Conservation (phyloP, 2,888 invertebrate genomes). For the Drosophila meridionalis region DNA sequence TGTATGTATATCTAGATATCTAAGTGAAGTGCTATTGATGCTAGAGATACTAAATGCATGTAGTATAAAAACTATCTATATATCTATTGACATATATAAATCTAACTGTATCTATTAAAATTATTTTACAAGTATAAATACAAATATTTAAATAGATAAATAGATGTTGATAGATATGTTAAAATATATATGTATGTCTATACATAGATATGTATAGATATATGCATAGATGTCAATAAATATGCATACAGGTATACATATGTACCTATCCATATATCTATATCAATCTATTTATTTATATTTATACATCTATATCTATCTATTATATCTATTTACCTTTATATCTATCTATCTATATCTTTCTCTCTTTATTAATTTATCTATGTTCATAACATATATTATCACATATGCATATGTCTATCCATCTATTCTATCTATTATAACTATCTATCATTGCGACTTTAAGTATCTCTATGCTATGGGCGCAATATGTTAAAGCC, state of each 20-base stretch:
- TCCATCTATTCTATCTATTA: not conserved
- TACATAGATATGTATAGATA: not conserved
- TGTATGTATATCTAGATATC: not conserved
- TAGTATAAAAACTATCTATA: not conserved
- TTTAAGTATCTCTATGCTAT: not conserved
- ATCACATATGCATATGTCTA: not conserved
- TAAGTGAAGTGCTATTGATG: not conserved
- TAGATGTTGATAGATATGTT: not conserved
- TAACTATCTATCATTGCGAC: too few relatives aligned
- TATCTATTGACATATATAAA: not conserved
- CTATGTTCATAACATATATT: too few relatives aligned
- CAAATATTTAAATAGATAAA: too few relatives aligned
- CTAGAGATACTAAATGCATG: not conserved
- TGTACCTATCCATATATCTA: not conserved
- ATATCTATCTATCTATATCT: too few relatives aligned
- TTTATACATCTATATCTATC: not conserved
- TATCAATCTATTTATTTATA: not conserved
- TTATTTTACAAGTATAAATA: too few relatives aligned
- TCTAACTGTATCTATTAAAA: too few relatives aligned
- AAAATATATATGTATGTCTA: not conserved
- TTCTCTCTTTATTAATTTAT: too few relatives aligned
- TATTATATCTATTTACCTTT: not conserved
- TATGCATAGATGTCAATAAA: not conserved
- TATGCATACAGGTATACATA: not conserved
- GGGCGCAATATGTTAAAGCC: not conserved